Evolutionary conservation across 2,797 vertebrate species (phyloP).

Genomic region (Bucorvus abyssinicus): DNA sequence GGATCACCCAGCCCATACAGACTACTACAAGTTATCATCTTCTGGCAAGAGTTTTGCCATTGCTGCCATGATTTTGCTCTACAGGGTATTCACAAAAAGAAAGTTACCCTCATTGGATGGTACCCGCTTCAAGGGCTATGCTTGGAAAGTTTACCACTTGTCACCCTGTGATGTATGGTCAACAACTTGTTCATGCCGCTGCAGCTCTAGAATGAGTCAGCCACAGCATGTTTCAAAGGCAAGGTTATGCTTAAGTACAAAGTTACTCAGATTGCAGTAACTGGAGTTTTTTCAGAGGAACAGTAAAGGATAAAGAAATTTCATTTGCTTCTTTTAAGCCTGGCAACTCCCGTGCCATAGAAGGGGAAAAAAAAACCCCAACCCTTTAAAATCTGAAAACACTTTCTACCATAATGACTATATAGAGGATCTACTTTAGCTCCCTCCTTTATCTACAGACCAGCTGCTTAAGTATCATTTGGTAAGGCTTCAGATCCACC

Average conservation of each 20-base stretch:
- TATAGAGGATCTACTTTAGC: neutral
- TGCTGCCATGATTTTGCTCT: neutral
- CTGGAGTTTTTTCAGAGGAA: neutral
- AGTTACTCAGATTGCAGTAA: neutral
- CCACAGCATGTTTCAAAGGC: neutral
- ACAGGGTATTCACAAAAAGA: neutral
- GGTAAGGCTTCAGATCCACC: neutral
- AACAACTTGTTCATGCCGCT: neutral
- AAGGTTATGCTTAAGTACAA: neutral
- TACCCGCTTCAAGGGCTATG: neutral
- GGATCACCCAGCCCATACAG: neutral
- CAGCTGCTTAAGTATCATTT: neutral
- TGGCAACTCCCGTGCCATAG: neutral
- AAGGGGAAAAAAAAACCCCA: neutral
- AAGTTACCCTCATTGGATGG: fast-evolving
- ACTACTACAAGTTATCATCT: neutral
- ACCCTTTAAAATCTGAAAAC: neutral
- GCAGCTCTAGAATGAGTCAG: neutral
- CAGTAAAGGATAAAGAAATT: neutral
- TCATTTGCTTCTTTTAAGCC: neutral
- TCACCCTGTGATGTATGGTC: neutral
- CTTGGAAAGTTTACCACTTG: neutral
- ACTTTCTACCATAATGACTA: neutral
- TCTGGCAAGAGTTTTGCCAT: neutral
- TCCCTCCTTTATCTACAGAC: neutral